Evolutionary conservation across 2,888 invertebrate species (phyloP), one percentile per base, ranked within the genome.

Genomic region (Rhamphomyia laevipes): DNA sequence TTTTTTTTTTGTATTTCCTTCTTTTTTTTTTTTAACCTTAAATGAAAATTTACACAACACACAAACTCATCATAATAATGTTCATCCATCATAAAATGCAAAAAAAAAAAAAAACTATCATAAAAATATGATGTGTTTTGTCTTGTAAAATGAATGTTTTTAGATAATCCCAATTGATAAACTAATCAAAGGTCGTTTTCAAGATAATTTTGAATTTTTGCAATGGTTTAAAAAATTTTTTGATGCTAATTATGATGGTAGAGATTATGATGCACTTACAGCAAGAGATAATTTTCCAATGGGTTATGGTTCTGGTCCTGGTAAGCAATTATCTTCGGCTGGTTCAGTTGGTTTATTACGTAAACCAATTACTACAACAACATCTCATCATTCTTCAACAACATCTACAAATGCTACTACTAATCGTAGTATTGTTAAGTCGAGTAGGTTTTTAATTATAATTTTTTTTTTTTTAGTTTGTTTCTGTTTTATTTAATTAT

Each of bases 141-240:
- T n/a, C n/a, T n/a, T n/a, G n/a, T n/a, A n/a, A 30, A 30, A 9
- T 30, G 7, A 35, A n/a, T 42, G 23, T 58, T 62, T 65, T 58
- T 68, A 71, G 70, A 70, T 71, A 59, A 71, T 71, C 61, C 71
- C 70, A 55, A 68, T 70, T 65, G 70, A 72, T 62, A 70, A 66
- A 65, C 81, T 97, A 79, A 90, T 95, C 73, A 96, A 95, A 78
- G 95, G 92, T 72, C 85, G 93, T 64, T 97, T 97, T 77, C 96
- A 96, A 82, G 96, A 97, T 80, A 97, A 97, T 79, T 97, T 97
- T 81, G 96, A 97, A 74, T 96, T 96, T 77, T 85, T 97, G 64
- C 96, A 97, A 78, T 97, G 96, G 96, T 97, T 97, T 81, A 96
- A 97, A 81, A 94, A 95, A 74, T 96, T 97, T 77, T 97, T 95